These are phyloP conservation scores for Theropithecus gelada DNA, from an alignment of 2,113 vertebrate genomes.

Conservation along the genomic window DNA sequence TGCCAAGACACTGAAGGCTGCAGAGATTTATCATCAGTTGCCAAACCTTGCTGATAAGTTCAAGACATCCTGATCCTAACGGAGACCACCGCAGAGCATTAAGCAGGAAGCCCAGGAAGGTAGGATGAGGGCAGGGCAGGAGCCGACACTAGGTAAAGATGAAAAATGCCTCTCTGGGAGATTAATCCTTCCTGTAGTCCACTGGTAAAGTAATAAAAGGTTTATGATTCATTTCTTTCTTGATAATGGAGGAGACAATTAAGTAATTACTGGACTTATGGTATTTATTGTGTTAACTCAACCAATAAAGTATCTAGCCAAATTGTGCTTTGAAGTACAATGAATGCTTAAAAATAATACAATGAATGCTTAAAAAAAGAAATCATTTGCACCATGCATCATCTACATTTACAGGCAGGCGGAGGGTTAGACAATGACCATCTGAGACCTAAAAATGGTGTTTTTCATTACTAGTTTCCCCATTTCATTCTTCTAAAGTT, in stretches of 20 bases:
- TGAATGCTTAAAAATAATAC: slow-evolving; percentile 35
- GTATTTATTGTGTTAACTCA: slow-evolving; percentile 87
- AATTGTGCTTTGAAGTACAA: slow-evolving; percentile 61
- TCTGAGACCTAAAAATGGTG: not conserved
- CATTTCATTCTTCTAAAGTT: not conserved
- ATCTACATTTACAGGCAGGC: slow-evolving; percentile 41
- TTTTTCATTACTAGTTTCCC: too few species aligned
- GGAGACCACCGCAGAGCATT: slow-evolving; percentile 76
- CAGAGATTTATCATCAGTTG: slow-evolving; percentile 80
- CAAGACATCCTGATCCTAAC: slow-evolving; percentile 73
- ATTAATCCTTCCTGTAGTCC: slow-evolving; percentile 84
- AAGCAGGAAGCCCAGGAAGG: slow-evolving; percentile 75
- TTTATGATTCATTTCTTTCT: slow-evolving; percentile 87
- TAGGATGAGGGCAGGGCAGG: slow-evolving; percentile 61
- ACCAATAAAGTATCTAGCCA: slow-evolving; percentile 81
- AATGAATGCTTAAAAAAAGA: slow-evolving; percentile 72
- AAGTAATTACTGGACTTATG: slow-evolving; percentile 87
- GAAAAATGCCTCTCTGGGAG: slow-evolving; percentile 81
- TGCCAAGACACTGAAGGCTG: slow-evolving; percentile 77
- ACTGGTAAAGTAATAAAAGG: slow-evolving; percentile 83
- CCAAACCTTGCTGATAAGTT: slow-evolving; percentile 76
- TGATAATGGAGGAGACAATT: slow-evolving; percentile 87
- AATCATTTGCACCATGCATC: not conserved
- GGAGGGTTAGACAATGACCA: not conserved
- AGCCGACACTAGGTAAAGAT: slow-evolving; percentile 80